Conservation (phyloP, 2,113 vertebrate species). For the Cromileptes altivelis region DNA sequence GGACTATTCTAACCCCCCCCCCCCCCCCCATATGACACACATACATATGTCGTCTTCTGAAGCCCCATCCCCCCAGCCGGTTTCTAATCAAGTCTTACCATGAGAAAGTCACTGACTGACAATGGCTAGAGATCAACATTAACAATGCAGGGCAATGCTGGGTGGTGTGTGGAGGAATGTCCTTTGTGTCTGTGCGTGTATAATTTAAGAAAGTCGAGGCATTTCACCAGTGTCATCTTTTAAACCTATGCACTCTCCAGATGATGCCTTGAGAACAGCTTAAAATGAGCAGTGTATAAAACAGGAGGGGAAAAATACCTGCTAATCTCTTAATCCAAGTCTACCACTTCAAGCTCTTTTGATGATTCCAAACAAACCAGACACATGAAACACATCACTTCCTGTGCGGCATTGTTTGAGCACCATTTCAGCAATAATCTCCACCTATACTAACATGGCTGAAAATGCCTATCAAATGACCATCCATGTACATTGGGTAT, state of each 20-base stretch:
- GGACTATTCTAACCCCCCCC: conserved; percentile 8
- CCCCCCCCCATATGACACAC: not conserved
- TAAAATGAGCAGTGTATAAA: not conserved
- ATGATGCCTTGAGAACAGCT: not conserved
- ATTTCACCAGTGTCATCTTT: not conserved
- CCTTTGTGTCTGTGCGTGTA: conserved; percentile 39
- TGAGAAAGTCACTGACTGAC: conserved; percentile 61
- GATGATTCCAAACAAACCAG: not conserved
- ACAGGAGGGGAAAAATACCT: not conserved
- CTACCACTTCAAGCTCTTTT: not conserved
- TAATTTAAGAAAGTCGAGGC: not conserved
- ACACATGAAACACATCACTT: not conserved
- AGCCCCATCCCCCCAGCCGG: conserved; percentile 51
- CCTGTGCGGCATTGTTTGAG: not conserved
- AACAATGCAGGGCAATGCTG: conserved; percentile 59
- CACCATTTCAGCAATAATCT: too few species aligned
- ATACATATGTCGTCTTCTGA: conserved; percentile 22
- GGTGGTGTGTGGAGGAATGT: conserved; percentile 50
- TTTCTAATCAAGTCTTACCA: conserved; percentile 51
- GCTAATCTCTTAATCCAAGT: not conserved
- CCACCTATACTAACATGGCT: too few species aligned
- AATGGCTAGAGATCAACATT: conserved; percentile 56
- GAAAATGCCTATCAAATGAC: too few species aligned
- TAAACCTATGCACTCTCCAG: not conserved
- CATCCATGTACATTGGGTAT: too few species aligned